Base-by-base conservation (phyloP, 2,797 vertebrate genomes). In the Sebastes oblongus region DNA sequence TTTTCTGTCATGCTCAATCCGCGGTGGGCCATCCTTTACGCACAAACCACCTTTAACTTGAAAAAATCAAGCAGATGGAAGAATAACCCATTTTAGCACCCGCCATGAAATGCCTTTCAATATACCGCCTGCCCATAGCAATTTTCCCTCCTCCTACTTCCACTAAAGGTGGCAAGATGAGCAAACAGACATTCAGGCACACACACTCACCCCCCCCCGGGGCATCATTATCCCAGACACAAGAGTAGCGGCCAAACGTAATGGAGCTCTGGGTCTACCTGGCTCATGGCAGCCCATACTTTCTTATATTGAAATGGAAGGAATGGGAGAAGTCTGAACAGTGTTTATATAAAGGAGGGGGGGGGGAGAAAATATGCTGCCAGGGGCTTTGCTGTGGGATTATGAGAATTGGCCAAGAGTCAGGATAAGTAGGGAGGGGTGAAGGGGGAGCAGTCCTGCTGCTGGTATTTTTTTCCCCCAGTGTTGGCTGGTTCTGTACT, bases 151-250 rank as follows among this genome's bases (percentile, higher is more conserved):
- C 86, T 72, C 81, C 78, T 73, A 56, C 85, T 65, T 85, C 69
- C 1, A 79, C 84, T 65, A 76, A 81, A 82, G 89, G 82, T 88
- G 87, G 87, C 83, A 75, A 84, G 86, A 93, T 86, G 91, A 94
- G 87, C 90, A 90, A 92, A 93, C 90, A 91, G 85, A 90, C 89
- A 91, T 88, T 89, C 75, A 89, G 83, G 70, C 81, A 68, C 84
- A 84, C 68, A 84, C 70, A 69, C 69, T 88, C 82, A 73, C 75
- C 87, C 34, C 34, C 12, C 29, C 36, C 12, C 13, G 22, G 88
- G 92, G 92, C 84, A 91, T 93, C 89, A 92, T 93, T 92, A 93
- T 92, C 78, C 71, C 75, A 86, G 89, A 86, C 89, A 89, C 89
- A 91, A 86, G 80, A 85, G 86, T 91, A 87, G 83, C 86, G 62